Conservation (phyloP, 2,113 vertebrate genomes). For the Glaucomys volans region DNA sequence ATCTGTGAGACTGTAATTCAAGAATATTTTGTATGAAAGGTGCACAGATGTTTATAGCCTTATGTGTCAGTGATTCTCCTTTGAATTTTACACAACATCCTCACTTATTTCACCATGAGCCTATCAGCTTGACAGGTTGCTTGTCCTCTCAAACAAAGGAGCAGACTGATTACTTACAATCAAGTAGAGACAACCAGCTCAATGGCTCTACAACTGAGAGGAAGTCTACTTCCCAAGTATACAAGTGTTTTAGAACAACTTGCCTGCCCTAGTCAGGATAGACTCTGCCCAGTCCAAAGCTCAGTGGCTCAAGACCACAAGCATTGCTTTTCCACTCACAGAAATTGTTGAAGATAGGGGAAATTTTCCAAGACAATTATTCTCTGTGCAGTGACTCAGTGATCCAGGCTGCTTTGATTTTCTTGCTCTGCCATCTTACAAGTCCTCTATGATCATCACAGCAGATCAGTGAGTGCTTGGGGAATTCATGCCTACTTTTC, state of each 20-base stretch:
- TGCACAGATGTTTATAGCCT: background rate
- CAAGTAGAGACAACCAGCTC: background rate
- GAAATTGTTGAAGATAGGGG: background rate
- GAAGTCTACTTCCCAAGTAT: background rate
- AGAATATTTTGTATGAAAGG: background rate
- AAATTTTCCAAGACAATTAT: background rate
- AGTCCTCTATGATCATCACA: background rate
- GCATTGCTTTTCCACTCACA: background rate
- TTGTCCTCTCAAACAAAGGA: background rate
- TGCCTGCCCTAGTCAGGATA: background rate
- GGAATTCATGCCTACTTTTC: background rate
- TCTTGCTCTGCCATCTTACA: background rate
- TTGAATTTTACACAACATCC: background rate
- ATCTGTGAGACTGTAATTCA: conserved; percentile 36
- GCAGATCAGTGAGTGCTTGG: background rate
- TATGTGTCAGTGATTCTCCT: background rate
- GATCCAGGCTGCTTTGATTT: background rate
- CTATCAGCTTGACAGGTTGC: background rate
- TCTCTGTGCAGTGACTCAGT: background rate
- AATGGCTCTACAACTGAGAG: background rate
- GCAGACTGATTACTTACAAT: background rate
- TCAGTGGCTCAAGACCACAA: background rate
- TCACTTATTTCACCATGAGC: background rate
- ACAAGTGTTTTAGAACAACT: background rate
- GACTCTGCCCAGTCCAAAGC: background rate